These are phyloP conservation scores for Gastracanthus pulcherrimus DNA, from an alignment of 2,888 invertebrate genomes.

Conservation along the genomic window DNA sequence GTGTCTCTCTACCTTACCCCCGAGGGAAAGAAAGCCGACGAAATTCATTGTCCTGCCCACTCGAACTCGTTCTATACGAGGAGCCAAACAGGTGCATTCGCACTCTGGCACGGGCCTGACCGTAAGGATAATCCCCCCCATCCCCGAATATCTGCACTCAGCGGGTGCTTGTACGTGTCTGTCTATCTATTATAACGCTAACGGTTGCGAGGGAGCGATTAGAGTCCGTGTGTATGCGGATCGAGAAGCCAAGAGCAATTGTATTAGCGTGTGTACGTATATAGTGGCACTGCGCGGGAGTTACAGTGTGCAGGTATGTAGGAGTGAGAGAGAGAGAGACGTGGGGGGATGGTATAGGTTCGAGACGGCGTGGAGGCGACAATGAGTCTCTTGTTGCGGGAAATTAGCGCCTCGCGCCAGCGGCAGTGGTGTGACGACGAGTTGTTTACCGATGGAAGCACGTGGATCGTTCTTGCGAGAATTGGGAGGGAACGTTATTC, in stretches of 20 bases:
- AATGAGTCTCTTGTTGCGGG: neutral
- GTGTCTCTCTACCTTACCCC: neutral
- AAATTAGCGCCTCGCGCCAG: neutral
- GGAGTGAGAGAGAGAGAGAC: no score
- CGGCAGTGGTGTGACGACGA: neutral
- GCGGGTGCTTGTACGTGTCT: no score
- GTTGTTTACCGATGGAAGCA: no score
- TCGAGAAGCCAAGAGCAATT: no score
- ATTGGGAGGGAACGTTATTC: no score
- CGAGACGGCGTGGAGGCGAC: neutral
- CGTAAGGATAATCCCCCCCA: neutral
- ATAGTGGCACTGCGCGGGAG: no score
- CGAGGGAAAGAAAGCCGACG: neutral
- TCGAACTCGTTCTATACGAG: conserved; percentile 16
- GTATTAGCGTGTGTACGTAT: no score
- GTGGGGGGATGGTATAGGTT: no score
- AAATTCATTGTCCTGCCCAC: neutral
- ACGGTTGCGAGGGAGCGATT: neutral
- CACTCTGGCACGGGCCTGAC: no score
- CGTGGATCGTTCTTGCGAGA: no score
- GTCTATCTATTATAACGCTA: no score
- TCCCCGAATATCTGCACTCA: neutral
- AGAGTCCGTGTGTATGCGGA: neutral
- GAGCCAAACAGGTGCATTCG: neutral
- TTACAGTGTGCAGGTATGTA: no score